Evolutionary conservation across 2,113 vertebrate genomes (phyloP).

Genomic region (Oostethus manadensis): DNA sequence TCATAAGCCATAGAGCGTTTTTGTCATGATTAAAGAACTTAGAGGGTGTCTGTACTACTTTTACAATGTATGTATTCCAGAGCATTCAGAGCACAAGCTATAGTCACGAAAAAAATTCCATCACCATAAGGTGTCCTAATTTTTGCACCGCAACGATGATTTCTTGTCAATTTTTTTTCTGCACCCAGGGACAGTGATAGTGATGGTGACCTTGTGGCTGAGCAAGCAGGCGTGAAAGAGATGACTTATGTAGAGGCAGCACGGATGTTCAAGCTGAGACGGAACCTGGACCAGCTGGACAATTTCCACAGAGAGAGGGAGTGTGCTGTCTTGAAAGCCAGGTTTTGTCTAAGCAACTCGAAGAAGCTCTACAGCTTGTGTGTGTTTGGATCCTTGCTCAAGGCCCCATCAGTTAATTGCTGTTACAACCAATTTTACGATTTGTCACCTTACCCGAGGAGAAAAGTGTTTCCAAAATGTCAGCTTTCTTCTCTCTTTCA

Average conservation of each 20-base stretch:
- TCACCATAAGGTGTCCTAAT: too few relatives aligned
- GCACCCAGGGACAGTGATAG: conserved; percentile 10
- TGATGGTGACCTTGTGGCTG: not conserved
- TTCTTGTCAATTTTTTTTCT: conserved; percentile 19
- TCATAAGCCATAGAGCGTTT: too few relatives aligned
- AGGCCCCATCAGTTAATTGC: not conserved
- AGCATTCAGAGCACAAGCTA: too few relatives aligned
- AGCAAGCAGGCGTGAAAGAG: not conserved
- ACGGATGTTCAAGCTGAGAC: conserved; percentile 56
- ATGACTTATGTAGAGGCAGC: conserved; percentile 43
- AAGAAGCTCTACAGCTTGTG: not conserved
- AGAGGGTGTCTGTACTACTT: too few relatives aligned
- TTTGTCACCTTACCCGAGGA: too few relatives aligned
- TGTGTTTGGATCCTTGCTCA: not conserved
- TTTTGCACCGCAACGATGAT: conserved; percentile 13
- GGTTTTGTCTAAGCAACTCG: conserved; percentile 67
- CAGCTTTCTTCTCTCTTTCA: not conserved
- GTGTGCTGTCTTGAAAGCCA: conserved; percentile 58
- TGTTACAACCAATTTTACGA: not conserved
- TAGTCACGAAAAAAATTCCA: too few relatives aligned
- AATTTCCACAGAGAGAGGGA: conserved; percentile 66
- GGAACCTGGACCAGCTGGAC: conserved; percentile 66
- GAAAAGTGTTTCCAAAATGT: not conserved
- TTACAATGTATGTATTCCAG: too few relatives aligned
- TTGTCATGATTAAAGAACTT: too few relatives aligned